A percentile compares a stretch with the other conserved stretches of the same genome.
These are phyloP conservation scores for Hesperia comma DNA, from an alignment of 2,888 invertebrate species.

Conservation along the genomic window DNA sequence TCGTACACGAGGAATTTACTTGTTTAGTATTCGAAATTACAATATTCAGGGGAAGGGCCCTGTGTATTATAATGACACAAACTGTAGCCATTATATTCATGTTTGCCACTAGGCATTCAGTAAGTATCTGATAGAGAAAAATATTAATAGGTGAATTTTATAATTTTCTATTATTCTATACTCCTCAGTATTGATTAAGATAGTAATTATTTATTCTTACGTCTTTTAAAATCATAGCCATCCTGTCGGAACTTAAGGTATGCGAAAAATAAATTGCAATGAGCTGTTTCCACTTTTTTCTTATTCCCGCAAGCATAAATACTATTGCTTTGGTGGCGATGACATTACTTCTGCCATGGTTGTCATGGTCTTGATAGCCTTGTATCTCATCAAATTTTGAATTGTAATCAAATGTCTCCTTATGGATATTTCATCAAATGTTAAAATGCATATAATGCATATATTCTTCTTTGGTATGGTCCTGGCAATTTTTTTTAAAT, in stretches of 20 bases:
- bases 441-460: conserved; percentile 32
- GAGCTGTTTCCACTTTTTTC: conserved; percentile 24
- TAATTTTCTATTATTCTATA: no score
- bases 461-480: conserved; percentile 27
- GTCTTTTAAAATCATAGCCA: conserved; percentile 36
- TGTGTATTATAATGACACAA: no score
- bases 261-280: conserved; percentile 34
- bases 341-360: conserved; percentile 18
- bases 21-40: no score
- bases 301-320: conserved; percentile 38
- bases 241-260: conserved; percentile 18
- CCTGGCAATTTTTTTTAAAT: conserved; percentile 39
- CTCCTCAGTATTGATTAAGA: no score
- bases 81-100: no score
- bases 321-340: conserved; percentile 32
- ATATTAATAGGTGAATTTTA: no score
- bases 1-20: no score
- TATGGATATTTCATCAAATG: conserved; percentile 44
- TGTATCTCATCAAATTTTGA: conserved; percentile 23
- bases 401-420: conserved; percentile 36
- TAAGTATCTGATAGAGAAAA: no score
- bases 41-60: no score
- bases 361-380: conserved; percentile 32
- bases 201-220: conserved; percentile 18
- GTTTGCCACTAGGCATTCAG: no score